Percentiles rank a stretch among this genome's conserved stretches.
Conservation (phyloP, 2,797 vertebrate genomes). For the Tokudaia muenninki region DNA sequence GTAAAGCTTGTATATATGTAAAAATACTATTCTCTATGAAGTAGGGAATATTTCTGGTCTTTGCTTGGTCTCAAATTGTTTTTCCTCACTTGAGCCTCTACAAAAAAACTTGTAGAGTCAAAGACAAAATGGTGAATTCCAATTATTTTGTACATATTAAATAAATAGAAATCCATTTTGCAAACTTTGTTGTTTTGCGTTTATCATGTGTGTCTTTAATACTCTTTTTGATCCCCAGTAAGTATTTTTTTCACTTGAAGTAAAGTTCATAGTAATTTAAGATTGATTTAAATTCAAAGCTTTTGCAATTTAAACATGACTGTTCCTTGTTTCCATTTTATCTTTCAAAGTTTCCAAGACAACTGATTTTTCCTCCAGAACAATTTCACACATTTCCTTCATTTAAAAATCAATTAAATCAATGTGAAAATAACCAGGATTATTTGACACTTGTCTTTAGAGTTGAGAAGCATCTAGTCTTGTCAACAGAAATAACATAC, state of each 20-base stretch:
- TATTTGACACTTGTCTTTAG: conserved; percentile 76
- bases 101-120: conserved; percentile 49
- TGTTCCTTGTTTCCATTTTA: conserved; percentile 69
- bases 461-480: conserved; percentile 29
- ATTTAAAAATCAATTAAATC: conserved; percentile 79
- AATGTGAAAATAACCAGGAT: conserved; percentile 82
- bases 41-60: background rate
- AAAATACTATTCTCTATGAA: background rate
- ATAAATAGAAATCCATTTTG: background rate
- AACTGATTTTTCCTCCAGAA: conserved; percentile 73
- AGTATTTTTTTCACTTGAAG: background rate
- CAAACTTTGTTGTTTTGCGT: background rate
- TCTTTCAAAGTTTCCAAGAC: conserved; percentile 77
- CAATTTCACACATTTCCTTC: conserved; percentile 78
- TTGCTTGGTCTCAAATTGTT: conserved; percentile 3
- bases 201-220: background rate
- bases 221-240: background rate
- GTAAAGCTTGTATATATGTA: background rate
- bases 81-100: background rate
- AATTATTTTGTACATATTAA: background rate
- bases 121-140: conserved; percentile 3
- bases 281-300: conserved; percentile 68
- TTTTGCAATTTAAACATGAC: conserved; percentile 64
- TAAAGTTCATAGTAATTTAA: conserved; percentile 59
- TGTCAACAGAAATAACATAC: conserved; percentile 64